These are phyloP conservation scores for Drosophila dives DNA, from an alignment of 2,888 invertebrate genomes.

Conservation along the genomic window DNA sequence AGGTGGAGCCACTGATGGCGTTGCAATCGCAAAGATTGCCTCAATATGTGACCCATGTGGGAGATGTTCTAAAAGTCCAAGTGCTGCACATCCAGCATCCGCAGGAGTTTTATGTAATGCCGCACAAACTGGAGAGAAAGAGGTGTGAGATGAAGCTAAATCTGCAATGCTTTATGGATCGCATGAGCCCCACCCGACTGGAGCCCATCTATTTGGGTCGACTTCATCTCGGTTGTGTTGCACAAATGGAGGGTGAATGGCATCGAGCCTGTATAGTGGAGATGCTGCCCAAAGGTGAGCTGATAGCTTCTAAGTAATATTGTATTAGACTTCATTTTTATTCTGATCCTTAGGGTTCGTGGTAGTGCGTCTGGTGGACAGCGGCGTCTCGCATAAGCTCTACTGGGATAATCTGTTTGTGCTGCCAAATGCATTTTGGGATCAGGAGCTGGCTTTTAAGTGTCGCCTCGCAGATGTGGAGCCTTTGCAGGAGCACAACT, in stretches of 20 bases:
- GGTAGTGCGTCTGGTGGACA: conserved; percentile 86
- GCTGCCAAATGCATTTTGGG: conserved; percentile 82
- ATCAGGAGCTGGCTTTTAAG: conserved; percentile 71
- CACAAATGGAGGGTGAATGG: conserved; percentile 72
- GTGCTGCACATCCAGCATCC: conserved; percentile 88
- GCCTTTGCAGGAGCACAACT: conserved; percentile 81
- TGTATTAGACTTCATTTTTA: background rate
- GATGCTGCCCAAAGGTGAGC: conserved; percentile 68
- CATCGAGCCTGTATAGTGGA: conserved; percentile 77
- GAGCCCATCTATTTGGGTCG: conserved; percentile 81
- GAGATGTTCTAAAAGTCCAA: conserved; percentile 84
- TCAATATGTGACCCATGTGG: conserved; percentile 14
- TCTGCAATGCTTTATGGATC: conserved; percentile 58
- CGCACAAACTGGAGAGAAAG: conserved; percentile 1
- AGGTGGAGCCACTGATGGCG: conserved; percentile 39
- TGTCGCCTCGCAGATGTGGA: conserved; percentile 85
- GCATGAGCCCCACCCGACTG: conserved; percentile 12
- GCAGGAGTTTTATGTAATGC: conserved; percentile 88
- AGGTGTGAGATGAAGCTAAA: conserved; percentile 29
- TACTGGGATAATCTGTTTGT: conserved; percentile 85
- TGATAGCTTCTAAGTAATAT: background rate
- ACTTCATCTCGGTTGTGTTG: conserved; percentile 73
- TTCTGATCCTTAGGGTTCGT: conserved; percentile 57
- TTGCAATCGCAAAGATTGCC: conserved; percentile 33
- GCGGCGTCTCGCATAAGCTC: conserved; percentile 87